Evolutionary conservation across 2,113 vertebrate species (phyloP), one percentile per base, ranked within the genome.

Genomic region (Gallinago media): DNA sequence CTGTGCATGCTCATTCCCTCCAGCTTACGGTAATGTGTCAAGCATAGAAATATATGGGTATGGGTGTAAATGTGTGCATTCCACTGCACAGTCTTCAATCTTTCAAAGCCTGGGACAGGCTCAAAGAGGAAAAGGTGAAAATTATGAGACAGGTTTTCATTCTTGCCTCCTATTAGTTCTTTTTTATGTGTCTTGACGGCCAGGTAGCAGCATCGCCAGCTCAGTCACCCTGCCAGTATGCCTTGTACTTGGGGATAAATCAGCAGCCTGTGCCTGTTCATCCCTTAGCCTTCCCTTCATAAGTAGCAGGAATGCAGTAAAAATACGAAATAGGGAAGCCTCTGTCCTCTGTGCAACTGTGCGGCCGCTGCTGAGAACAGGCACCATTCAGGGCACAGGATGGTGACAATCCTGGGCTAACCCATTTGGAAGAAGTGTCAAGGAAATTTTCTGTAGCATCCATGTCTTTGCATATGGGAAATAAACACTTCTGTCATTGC

Each of bases 331-430:
- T 84, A 91, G 80, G 91, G 76, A 85, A 74, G 93, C 22, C 66
- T 96, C 95, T 96, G 95, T 96, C 34, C 75, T 92, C 93, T 91
- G 76, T 85, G 80, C 61, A 92, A 84, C 61, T 87, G 75, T 38
- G 74, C 40, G 84, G 94, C 85, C 71, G 62, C 70, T 25, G 29
- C 11, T 81, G 89, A 95, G 91, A 91, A 67, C n/a, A 76, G 87
- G 88, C 71, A 89, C 59, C 54, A 96, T 90, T 93, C 94, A 92
- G 65, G 66, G 56, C 80, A 36, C 47, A 2, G 2, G 82, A 46
- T 2, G 40, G 71, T 93, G 84, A 78, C 94, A 92, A 42, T 66
- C 83, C 94, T 92, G 88, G 63, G 87, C 83, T 88, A 49, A 68
- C 76, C 63, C 49, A 3, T 61, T 93, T 73, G 56, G 67, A 67